Evolutionary conservation across 2,113 vertebrate species (phyloP).

Genomic region (Phaethon lepturus): DNA sequence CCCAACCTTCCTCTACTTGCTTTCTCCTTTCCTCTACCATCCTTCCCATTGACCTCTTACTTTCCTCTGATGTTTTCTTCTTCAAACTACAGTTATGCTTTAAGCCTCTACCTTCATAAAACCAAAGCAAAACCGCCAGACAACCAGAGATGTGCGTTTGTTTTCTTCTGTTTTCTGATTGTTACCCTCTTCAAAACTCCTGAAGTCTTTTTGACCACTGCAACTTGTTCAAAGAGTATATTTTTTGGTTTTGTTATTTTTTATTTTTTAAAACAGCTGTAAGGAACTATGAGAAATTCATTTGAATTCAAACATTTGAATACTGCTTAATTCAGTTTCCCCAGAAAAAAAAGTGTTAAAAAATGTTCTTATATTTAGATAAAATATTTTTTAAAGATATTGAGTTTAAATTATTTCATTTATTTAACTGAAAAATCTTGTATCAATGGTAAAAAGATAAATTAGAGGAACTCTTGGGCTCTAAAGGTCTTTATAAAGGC

Average conservation of each 20-base stretch:
- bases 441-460: neutral
- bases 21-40: neutral
- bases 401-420: neutral
- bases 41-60: neutral
- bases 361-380: neutral
- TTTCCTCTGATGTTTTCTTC: neutral
- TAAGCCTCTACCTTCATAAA: neutral
- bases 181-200: neutral
- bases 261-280: neutral
- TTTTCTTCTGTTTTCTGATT: neutral
- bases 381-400: neutral
- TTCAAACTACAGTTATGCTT: neutral
- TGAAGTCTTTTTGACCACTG: neutral
- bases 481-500: neutral
- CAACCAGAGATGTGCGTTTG: neutral
- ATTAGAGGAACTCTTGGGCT: neutral
- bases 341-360: accelerated
- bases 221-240: neutral
- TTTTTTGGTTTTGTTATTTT: accelerated
- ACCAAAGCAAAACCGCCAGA: neutral
- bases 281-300: neutral
- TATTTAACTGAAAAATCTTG: neutral
- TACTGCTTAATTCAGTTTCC: neutral
- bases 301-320: neutral
- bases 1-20: neutral